phyloP scores from a whole-genome alignment of 2,113 vertebrate genomes.

The Telmatochromis brichardi region DNA sequence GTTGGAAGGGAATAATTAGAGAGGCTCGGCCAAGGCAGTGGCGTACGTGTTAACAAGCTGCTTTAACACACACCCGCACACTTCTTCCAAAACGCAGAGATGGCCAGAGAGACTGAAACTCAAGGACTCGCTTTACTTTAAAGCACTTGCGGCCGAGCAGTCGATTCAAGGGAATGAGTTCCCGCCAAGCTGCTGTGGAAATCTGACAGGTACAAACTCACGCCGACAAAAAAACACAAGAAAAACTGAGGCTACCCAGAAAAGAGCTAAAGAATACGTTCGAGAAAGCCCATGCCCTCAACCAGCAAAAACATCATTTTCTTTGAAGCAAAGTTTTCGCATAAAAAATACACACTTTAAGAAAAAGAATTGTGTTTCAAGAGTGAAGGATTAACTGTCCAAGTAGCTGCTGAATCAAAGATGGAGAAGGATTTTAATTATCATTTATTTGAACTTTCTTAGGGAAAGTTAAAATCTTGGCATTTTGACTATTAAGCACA shows the following conservation, averaged over 20 bases:
- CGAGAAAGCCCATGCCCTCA: not conserved
- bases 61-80: conserved; percentile 48
- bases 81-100: conserved; percentile 18
- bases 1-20: conserved; percentile 41
- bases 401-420: conserved; percentile 5
- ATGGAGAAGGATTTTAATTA: not conserved
- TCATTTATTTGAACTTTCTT: conserved; percentile 1
- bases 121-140: conserved; percentile 24
- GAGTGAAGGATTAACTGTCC: not conserved
- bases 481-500: not conserved
- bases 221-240: not conserved
- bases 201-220: not conserved
- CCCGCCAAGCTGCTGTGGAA: not conserved
- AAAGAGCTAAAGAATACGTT: not conserved
- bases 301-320: not conserved
- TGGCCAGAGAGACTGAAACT: not conserved
- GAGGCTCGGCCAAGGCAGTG: conserved; percentile 25
- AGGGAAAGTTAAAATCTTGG: not conserved
- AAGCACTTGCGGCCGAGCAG: not conserved
- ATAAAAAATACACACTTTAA: not conserved
- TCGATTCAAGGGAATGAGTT: not conserved
- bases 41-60: conserved; percentile 50
- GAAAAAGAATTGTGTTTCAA: not conserved
- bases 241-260: not conserved
- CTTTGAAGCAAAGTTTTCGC: not conserved